phyloP scores from a whole-genome alignment of 2,797 vertebrate genomes.

The Phoebastria nigripes region DNA sequence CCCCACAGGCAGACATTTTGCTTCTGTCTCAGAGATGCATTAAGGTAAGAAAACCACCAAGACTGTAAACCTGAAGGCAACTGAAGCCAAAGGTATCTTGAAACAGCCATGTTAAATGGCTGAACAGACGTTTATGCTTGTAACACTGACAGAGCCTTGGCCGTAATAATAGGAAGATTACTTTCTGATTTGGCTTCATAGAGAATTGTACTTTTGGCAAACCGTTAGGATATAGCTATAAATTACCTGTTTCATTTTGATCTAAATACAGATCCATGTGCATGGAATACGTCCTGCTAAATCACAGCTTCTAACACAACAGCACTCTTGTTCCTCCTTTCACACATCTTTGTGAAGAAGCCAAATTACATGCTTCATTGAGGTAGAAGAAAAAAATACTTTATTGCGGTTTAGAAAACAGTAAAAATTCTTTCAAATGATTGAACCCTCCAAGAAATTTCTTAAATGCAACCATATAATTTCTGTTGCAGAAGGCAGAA shows the following conservation, averaged over 20 bases:
- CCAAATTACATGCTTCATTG: not conserved
- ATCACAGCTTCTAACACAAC: not conserved
- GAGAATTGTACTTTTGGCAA: not conserved
- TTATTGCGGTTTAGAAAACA: not conserved
- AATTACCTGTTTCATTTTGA: not conserved
- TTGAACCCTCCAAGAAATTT: not conserved
- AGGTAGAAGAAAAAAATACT: not conserved
- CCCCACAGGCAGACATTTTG: not conserved
- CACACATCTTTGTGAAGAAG: not conserved
- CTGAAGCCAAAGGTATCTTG: not conserved
- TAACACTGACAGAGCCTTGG: not conserved
- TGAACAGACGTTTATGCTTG: not conserved
- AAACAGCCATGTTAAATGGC: not conserved
- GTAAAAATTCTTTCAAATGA: not conserved
- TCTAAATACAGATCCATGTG: not conserved
- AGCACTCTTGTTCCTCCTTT: not conserved
- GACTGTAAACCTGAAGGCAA: not conserved
- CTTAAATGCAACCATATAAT: not conserved
- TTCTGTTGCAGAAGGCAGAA: not conserved
- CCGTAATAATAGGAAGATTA: not conserved
- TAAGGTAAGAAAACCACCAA: not conserved
- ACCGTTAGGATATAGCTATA: not conserved
- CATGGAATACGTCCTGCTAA: not conserved
- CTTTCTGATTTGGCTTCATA: not conserved
- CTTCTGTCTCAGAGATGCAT: not conserved